Evolutionary conservation across 2,113 vertebrate genomes (phyloP), one percentile per base, ranked within the genome.

Genomic region (Amphiprion percula): DNA sequence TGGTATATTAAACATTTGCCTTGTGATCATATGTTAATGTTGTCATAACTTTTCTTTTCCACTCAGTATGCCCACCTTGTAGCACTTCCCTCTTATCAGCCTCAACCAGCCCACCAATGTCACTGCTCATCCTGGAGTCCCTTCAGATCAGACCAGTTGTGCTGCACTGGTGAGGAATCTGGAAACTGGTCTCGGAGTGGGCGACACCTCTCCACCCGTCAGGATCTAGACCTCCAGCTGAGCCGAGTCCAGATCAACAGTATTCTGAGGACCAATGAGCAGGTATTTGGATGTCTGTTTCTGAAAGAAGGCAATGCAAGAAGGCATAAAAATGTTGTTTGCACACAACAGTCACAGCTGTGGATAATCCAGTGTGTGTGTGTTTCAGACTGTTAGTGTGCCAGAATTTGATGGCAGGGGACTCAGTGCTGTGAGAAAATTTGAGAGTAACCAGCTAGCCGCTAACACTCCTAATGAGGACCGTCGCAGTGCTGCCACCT

Each of bases 391-490:
- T 65, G 93, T 96, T 55, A 95, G 79, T 54, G 58, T 95, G 0
- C 92, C 96, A 39, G 88, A 93, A 83, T 94, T 95, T 58, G 93
- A 94, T 16, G 86, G 91, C 19, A 93, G 91, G 62, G 94, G 85
- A 5, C 85, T 88, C 0, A 96, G 76, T 78, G 94, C 95, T 0
- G 96, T 99, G 64, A 86, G 94, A 76, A 95, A 90, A 79, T 98
- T 98, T 84, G 97, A 99, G 65, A 99, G 97, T 82, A 99, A 98
- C 91, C 96, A 97, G 59, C 70, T 99, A 77, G 93, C 96, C 21
- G 97, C 98, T 46, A 99, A 99, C 86, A 92, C 91, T 16, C 97
- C 98, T 0, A 95, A 95, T 19, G 97, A 99, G 85, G 98, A 99
- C 92, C 95, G 97, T 11, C 92, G 94, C 39, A 96, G 96, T 28